These are phyloP conservation scores for Lepus oiostolus DNA, from an alignment of 2,797 vertebrate species.

Conservation along the genomic window DNA sequence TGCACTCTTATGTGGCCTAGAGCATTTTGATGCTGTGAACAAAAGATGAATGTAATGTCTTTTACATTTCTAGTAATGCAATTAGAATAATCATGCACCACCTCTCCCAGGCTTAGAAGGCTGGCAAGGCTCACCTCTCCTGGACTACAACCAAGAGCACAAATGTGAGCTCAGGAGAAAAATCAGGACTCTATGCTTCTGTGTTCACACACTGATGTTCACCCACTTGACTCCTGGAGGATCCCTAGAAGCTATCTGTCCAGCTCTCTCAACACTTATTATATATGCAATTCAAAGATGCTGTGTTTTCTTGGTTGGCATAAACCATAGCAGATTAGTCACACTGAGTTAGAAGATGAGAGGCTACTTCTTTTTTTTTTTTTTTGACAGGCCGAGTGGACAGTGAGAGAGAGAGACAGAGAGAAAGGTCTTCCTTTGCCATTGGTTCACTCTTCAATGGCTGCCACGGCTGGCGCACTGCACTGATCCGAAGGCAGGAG, in stretches of 20 bases:
- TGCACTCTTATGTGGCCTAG: neutral
- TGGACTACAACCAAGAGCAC: neutral
- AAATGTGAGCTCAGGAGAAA: constrained; percentile 17
- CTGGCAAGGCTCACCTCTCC: neutral
- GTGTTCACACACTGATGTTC: neutral
- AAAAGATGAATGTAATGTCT: neutral
- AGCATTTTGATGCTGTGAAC: neutral
- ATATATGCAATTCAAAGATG: neutral
- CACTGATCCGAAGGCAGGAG: too few species aligned
- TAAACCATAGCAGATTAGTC: constrained; percentile 4
- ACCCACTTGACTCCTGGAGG: neutral
- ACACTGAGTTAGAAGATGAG: neutral
- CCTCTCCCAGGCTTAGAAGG: neutral
- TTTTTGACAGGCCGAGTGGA: too few species aligned
- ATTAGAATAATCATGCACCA: neutral
- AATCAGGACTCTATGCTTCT: neutral
- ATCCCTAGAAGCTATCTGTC: neutral
- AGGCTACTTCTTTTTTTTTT: neutral
- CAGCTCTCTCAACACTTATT: neutral
- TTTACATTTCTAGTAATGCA: constrained; percentile 46
- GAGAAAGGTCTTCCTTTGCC: too few species aligned
- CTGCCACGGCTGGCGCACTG: too few species aligned
- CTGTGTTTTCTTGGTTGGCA: constrained; percentile 35
- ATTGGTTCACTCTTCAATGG: too few species aligned
- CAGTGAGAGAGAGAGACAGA: too few species aligned